Evolutionary conservation across 92 coral and sea anemone genomes (phyloP).

Genomic region (Actinostola sp.): DNA sequence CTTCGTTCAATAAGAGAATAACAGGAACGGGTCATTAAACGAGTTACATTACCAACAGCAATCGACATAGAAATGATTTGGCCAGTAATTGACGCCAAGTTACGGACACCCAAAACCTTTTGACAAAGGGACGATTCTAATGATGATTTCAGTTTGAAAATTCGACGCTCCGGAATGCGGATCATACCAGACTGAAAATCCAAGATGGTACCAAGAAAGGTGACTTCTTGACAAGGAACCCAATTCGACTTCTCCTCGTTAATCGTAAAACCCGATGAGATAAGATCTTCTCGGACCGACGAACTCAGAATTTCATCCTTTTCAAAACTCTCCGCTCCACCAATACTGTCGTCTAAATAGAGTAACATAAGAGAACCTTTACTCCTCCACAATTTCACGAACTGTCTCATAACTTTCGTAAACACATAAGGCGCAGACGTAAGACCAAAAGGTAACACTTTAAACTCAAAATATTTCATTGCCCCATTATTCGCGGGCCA

Average conservation of each 20-base stretch:
- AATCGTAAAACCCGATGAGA: constrained; percentile 48
- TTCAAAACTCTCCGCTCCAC: constrained; percentile 17
- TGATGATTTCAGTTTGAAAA: constrained; percentile 39
- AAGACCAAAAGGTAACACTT: constrained; percentile 22
- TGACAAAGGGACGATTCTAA: constrained; percentile 15
- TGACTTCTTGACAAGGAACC: constrained; percentile 35
- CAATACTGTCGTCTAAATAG: constrained; percentile 52
- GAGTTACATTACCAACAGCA: constrained; percentile 61
- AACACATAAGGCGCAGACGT: constrained; percentile 17
- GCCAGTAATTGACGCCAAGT: constrained; percentile 51
- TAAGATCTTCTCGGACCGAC: constrained; percentile 33
- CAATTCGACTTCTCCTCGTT: constrained; percentile 45
- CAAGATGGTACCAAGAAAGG: constrained; percentile 42
- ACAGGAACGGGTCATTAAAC: constrained; percentile 47
- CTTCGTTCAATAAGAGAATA: constrained; percentile 48
- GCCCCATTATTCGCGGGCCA: constrained; percentile 25
- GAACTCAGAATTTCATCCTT: constrained; percentile 29
- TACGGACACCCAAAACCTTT: constrained; percentile 8
- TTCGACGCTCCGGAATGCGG: constrained; percentile 33
- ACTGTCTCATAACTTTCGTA: constrained; percentile 49
- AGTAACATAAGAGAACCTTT: constrained; percentile 14
- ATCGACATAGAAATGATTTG: constrained; percentile 57
- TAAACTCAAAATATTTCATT: background rate
- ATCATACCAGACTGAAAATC: constrained; percentile 46
- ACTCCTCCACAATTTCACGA: constrained; percentile 54